Evolutionary conservation across 2,797 vertebrate genomes (phyloP), one percentile per base, ranked within the genome.

Genomic region (Sarcoramphus papa): DNA sequence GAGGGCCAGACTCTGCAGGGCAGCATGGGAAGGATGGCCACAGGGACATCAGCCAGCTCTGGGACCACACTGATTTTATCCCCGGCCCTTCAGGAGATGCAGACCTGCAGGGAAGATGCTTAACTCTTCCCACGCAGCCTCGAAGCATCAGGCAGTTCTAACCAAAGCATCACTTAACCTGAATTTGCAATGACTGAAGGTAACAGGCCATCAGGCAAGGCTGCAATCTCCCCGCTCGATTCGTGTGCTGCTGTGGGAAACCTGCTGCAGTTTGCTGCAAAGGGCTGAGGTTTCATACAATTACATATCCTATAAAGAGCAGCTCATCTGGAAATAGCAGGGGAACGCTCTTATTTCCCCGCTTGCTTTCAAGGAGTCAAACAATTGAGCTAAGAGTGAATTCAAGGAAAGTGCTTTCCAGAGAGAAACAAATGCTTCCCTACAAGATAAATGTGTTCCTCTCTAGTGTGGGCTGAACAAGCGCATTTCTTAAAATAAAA

Each of bases 191-290:
- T 0, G 9, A 2, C 45, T 14, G 41, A n/a, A 53, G 21, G 31
- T 14, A 31, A 25, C 30, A 19, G 74, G 28, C 31, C 7, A 1
- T 2, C 15, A 31, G 69, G 41, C 33, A 22, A 35, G 59, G 78
- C 69, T 84, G 73, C 33, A 13, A 3, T 7, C 31, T 21, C 79
- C 43, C 25, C 2, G 0, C 51, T 24, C 19, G 8, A 7, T 27
- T 12, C 3, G 0, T 1, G 50, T 0, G 1, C 60, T 81, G 41
- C 30, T 19, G 33, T 4, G 13, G 43, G 65, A 41, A 78, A 4
- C 18, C 30, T 18, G 75, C 83, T 40, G 59, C 33, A n/a, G 33
- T 70, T 60, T 10, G 3, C 40, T 78, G 54, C 62, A 17, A 37
- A 50, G 70, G 45, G 48, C 59, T 6, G 5, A 24, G 12, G 6